Conservation (phyloP, 2,888 invertebrate species). For the Dyspetes luteomarginatus region DNA sequence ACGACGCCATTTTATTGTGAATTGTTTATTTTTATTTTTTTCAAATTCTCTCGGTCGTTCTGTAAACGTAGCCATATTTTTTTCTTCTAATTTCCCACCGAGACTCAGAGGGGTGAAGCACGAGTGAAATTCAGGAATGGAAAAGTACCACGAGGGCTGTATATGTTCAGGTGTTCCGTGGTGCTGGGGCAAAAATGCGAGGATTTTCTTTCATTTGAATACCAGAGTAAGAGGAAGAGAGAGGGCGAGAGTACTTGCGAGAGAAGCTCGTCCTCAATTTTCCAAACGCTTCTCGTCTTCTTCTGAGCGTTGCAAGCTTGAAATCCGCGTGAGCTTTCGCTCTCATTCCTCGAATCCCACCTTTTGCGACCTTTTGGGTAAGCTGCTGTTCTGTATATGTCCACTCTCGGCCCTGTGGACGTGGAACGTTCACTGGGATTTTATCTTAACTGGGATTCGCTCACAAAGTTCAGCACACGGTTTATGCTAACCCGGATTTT, state of each 20-base stretch:
- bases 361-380: conserved; percentile 31
- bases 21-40: no score
- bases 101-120: conserved; percentile 16
- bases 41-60: conserved; percentile 5
- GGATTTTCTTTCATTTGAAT: conserved; percentile 62
- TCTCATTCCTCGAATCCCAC: background rate
- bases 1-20: no score
- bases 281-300: conserved; percentile 12
- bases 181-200: conserved; percentile 45
- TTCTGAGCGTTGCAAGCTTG: conserved; percentile 38
- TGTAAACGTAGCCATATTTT: background rate
- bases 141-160: background rate
- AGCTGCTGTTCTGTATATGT: conserved; percentile 54
- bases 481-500: conserved; percentile 65
- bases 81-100: conserved; percentile 6
- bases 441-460: conserved; percentile 52
- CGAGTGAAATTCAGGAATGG: background rate
- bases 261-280: conserved; percentile 3
- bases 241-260: background rate
- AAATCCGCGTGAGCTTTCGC: conserved; percentile 55
- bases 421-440: conserved; percentile 53
- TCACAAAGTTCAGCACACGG: conserved; percentile 48
- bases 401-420: conserved; percentile 11
- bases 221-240: background rate
- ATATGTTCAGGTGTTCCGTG: conserved; percentile 24